Conservation (phyloP, 2,888 invertebrate genomes). For the Protula sp. region DNA sequence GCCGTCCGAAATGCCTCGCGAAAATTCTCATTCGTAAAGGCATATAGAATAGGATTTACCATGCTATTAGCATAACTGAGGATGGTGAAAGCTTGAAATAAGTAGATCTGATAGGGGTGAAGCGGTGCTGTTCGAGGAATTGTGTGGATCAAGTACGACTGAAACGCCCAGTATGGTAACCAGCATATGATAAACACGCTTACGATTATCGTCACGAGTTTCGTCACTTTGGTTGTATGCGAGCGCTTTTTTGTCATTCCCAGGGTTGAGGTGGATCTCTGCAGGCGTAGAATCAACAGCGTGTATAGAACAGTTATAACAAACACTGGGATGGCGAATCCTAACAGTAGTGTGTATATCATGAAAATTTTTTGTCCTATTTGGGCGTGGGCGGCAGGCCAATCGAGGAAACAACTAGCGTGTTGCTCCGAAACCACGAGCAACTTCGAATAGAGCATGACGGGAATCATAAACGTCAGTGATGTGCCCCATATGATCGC, state of each 20-base stretch:
- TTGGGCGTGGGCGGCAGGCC: conserved; percentile 12
- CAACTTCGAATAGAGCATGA: conserved; percentile 2
- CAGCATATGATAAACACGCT: no score
- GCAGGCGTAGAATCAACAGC: conserved; percentile 18
- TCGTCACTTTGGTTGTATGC: no score
- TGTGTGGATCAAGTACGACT: neutral
- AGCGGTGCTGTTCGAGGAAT: neutral
- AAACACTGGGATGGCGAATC: conserved; percentile 19
- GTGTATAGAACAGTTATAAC: conserved; percentile 21
- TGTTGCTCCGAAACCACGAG: neutral
- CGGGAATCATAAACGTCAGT: conserved; percentile 20
- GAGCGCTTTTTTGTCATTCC: no score
- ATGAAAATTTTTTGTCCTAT: conserved; percentile 12
- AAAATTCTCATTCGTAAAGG: conserved; percentile 27
- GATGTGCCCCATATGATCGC: conserved; percentile 21
- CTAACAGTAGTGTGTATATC: conserved; percentile 19
- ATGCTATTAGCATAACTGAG: conserved; percentile 24
- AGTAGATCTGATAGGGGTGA: conserved; percentile 10
- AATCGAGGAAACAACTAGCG: conserved; percentile 12
- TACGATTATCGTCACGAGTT: no score
- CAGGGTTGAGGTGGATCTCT: no score
- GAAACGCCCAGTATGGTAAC: no score
- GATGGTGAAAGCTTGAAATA: conserved; percentile 19
- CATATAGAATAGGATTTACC: conserved; percentile 26
- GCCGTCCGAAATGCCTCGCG: conserved; percentile 23